Evolutionary conservation across 1,140 invertebrate species (phyloP).

Genomic region (Cydia strobilella): DNA sequence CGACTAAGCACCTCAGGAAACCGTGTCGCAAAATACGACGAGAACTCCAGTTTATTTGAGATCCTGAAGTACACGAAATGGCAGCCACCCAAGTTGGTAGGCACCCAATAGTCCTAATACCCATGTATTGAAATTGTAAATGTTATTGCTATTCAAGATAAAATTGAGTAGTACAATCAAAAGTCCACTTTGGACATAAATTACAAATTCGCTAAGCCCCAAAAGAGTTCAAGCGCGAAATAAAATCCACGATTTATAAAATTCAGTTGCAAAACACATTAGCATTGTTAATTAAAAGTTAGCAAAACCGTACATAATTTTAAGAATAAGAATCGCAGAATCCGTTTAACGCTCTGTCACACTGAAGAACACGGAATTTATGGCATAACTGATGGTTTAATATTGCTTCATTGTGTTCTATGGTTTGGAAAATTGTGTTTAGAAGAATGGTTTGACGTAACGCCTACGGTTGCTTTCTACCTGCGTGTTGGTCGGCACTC

Average conservation of each 20-base stretch:
- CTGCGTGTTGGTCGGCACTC: too few species aligned
- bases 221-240: slow-evolving; percentile 5
- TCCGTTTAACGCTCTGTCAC: slow-evolving; percentile 30
- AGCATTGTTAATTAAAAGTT: slow-evolving; percentile 25
- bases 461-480: too few species aligned
- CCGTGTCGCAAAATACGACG: too few species aligned
- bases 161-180: neutral
- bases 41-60: too few species aligned
- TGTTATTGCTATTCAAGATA: too few species aligned
- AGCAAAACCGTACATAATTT: slow-evolving; percentile 23
- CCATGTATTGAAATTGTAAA: too few species aligned
- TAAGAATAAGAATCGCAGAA: slow-evolving; percentile 1
- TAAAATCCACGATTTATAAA: slow-evolving; percentile 11
- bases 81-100: too few species aligned
- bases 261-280: slow-evolving; percentile 3
- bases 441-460: slow-evolving; percentile 6
- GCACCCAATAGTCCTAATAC: too few species aligned
- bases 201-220: neutral
- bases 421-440: neutral
- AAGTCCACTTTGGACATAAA: slow-evolving; percentile 4
- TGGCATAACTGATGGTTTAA: slow-evolving; percentile 20
- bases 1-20: too few species aligned
- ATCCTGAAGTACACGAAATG: too few species aligned
- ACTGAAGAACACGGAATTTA: slow-evolving; percentile 23
- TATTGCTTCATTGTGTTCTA: slow-evolving; percentile 13